Evolutionary conservation across 2,113 vertebrate genomes (phyloP).

Genomic region (Salvelinus fontinalis): DNA sequence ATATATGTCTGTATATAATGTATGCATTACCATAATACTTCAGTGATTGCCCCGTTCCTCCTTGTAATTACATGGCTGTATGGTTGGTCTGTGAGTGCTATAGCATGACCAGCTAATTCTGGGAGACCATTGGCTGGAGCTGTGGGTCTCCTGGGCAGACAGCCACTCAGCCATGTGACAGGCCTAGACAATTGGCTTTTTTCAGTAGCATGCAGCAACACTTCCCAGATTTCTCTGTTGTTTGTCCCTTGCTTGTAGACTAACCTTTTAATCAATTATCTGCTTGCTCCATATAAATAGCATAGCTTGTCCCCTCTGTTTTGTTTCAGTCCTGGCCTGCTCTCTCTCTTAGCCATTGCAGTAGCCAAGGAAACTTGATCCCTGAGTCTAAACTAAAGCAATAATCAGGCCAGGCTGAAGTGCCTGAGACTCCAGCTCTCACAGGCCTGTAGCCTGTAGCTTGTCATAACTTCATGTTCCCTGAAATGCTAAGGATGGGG

Average conservation of each 20-base stretch:
- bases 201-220: slow-evolving; percentile 7
- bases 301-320: slow-evolving; percentile 56
- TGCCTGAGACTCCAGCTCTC: slow-evolving; percentile 33
- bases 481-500: slow-evolving; percentile 37
- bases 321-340: slow-evolving; percentile 57
- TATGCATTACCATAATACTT: neutral
- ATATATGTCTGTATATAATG: neutral
- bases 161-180: slow-evolving; percentile 3
- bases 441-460: slow-evolving; percentile 21
- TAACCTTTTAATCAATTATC: slow-evolving; percentile 70
- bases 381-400: slow-evolving; percentile 51
- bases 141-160: neutral
- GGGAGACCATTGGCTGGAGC: neutral
- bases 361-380: slow-evolving; percentile 54
- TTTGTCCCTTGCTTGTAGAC: slow-evolving; percentile 48
- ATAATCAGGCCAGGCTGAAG: slow-evolving; percentile 51
- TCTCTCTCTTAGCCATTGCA: slow-evolving; percentile 29
- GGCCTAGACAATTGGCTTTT: slow-evolving; percentile 6
- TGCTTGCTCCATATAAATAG: slow-evolving; percentile 60
- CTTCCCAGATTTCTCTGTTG: slow-evolving; percentile 34
- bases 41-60: slow-evolving; percentile 22
- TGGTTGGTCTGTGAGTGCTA: slow-evolving; percentile 25
- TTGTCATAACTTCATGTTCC: slow-evolving; percentile 35
- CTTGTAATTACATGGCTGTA: slow-evolving; percentile 42
- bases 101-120: slow-evolving; percentile 7